phyloP scores from a whole-genome alignment of 2,113 vertebrate species.

The Opisthocomus hoazin region DNA sequence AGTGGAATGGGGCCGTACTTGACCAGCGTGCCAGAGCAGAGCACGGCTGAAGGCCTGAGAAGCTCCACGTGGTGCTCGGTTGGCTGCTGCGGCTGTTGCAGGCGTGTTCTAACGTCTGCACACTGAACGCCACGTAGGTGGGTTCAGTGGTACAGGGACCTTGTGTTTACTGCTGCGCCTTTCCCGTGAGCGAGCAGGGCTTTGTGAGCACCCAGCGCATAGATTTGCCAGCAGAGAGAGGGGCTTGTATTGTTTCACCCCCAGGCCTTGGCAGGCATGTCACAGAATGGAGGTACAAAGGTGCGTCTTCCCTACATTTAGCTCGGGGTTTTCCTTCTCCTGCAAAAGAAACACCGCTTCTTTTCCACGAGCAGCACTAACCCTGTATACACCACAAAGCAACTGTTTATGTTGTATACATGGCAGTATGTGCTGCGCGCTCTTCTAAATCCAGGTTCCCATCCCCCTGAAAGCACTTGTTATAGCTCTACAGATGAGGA shows the following conservation, averaged over 20 bases:
- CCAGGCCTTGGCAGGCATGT: neutral
- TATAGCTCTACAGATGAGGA: slow-evolving; percentile 15
- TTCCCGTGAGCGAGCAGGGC: neutral
- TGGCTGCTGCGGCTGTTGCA: neutral
- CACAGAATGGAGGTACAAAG: neutral
- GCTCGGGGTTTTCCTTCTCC: neutral
- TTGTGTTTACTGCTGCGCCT: neutral
- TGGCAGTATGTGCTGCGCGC: neutral
- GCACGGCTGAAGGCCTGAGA: neutral
- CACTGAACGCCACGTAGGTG: rapidly evolving
- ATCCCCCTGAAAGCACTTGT: neutral
- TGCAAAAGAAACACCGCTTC: neutral
- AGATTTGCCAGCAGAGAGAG: neutral
- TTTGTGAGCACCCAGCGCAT: neutral
- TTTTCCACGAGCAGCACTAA: neutral
- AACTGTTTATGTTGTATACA: neutral
- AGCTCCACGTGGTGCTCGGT: rapidly evolving
- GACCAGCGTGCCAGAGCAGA: rapidly evolving
- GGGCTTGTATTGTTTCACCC: neutral
- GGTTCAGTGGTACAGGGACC: neutral
- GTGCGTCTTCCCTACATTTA: neutral
- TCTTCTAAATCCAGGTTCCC: neutral
- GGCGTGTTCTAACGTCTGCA: neutral
- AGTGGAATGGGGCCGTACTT: neutral
- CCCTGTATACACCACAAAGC: neutral